Conservation (phyloP, 2,113 vertebrate genomes). For the Sigmodon hispidus region DNA sequence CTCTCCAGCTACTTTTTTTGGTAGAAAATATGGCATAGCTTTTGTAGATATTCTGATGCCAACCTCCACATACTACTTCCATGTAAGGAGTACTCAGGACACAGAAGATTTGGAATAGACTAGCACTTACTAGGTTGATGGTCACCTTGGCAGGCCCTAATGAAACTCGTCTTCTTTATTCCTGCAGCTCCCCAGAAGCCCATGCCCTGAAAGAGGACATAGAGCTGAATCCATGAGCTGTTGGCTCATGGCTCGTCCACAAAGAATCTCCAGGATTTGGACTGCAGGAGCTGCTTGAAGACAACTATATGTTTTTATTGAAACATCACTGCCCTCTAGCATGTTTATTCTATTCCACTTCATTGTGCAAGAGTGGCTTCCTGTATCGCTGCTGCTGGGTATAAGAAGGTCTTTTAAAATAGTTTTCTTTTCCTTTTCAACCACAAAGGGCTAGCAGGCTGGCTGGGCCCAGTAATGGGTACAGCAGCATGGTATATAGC, state of each 20-base stretch:
- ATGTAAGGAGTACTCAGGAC: not conserved
- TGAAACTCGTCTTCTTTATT: not conserved
- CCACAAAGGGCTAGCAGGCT: not conserved
- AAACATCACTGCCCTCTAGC: constrained; percentile 38
- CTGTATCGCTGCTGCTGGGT: not conserved
- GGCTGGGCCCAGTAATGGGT: not conserved
- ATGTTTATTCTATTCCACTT: constrained; percentile 48
- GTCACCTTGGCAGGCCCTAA: fast-evolving
- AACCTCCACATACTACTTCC: not conserved
- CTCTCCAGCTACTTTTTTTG: too few species aligned
- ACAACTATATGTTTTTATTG: constrained; percentile 40
- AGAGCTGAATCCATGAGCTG: too few species aligned
- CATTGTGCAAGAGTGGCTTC: constrained; percentile 17
- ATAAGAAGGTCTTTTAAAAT: not conserved
- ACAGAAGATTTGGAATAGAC: not conserved
- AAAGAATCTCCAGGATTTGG: not conserved
- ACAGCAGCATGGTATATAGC: not conserved
- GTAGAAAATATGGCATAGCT: not conserved
- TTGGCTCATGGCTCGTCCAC: not conserved
- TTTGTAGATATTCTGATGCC: not conserved
- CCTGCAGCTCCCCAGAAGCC: not conserved
- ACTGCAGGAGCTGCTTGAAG: not conserved
- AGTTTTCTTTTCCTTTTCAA: constrained; percentile 32
- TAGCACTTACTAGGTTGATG: not conserved
- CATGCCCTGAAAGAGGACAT: not conserved